Base-by-base conservation (phyloP, 2,888 invertebrate species). In the Parnassius smintheus region DNA sequence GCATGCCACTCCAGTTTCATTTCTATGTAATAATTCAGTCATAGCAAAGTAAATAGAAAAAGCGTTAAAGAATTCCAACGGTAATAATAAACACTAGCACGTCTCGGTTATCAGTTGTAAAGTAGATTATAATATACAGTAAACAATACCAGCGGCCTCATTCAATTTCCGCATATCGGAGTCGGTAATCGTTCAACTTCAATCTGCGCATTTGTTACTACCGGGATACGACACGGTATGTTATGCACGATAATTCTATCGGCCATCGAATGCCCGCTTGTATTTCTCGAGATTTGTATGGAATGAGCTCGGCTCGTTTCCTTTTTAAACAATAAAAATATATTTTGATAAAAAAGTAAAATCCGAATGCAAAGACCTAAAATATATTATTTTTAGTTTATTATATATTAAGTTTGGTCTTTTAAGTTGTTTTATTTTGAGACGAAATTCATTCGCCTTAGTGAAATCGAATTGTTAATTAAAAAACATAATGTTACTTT, bases 101-200 rank as follows among this genome's bases (percentile, higher is more conserved):
- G 50, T 56, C 44, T 44, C 42, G 62, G 53, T 58, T 62, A 62
- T 62, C 62, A 62, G 62, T 58, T 53, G 48, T 53, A 41, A 53
- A 58, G 58, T 58, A 49, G 57, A 62, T 48, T 58, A 44, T 49
- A 55, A 51, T 54, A 44, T 58, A 62, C 58, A 63, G 53, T 63
- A 53, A 63, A 59, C 59, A 63, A 63, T 59, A 55, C 55, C 54
- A 13, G 13, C 55, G 55, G 51, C 62, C 59, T 51, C 59, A 25
- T 63, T 63, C 59, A 44, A 63, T 59, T 63, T 63, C 62, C 62
- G 62, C 62, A 63, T 63, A 63, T 63, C 51, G 62, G 55, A 55
- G 62, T 35, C 55, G 22, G 62, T 59, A 59, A 63, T 55, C 62
- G 59, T 55, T 63, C 62, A 59, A 59, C 59, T 55, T 63, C 62